Base-by-base conservation (phyloP, 2,888 invertebrate species). In the Xanthorhoe spadicearia region DNA sequence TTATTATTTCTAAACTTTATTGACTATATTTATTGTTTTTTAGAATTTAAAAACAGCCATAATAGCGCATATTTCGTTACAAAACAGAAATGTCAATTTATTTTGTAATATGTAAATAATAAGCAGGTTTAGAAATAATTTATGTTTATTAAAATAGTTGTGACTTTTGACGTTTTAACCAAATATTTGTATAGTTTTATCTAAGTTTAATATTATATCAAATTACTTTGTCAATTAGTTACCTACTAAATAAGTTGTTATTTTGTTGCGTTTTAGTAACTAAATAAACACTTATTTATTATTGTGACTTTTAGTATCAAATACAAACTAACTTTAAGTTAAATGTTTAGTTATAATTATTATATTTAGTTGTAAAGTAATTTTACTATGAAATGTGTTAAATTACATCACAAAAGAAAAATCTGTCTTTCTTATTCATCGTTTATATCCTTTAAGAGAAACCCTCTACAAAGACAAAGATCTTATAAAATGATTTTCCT, bases 191-290 rank as follows among this genome's bases (percentile, higher is more conserved):
- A 57, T 64, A 68, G 64, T 63, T 56, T n/a, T 17, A 59, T 58
- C 7, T 61, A 38, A 38, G 28, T 46, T 62, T 5, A 23, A 52
- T 53, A 53, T 50, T 32, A 5, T 38, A 32, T 49, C 43, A 18
- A 46, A 51, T 61, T 38, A 28, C 8, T 38, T 61, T 19, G 10
- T 38, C 10, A n/a, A 51, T 32, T 8, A 19, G 49, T 18, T 23
- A 56, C 17, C 58, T 4, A 15, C 5, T 51, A 56, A 56, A 52
- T 57, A 53, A 61, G 43, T 51, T 19, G 38, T 35, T 35, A 19
- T 28, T 52, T 60, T 62, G 79, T 77, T 80, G 70, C 77, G 78
- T 78, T 80, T 35, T 80, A 77, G 76, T 69, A 77, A 63, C 73
- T 13, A 66, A 61, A 64, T 52, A 28, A 13, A 18, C 19, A 54